Conservation (phyloP, 1,140 invertebrate species). For the Ceratoteleas bidentatus region DNA sequence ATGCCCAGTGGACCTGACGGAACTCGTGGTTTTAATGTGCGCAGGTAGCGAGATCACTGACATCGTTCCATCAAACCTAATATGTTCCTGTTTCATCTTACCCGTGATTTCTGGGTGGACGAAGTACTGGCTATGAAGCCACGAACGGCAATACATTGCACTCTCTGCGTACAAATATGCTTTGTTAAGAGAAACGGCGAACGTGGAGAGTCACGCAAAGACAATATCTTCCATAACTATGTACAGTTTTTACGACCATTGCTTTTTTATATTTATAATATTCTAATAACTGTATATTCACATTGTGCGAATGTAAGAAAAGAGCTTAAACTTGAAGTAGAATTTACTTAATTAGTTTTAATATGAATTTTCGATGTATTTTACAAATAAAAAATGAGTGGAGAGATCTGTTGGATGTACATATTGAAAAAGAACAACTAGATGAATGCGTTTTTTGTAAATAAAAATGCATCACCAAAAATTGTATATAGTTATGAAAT, state of each 20-base stretch:
- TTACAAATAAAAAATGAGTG: conserved; percentile 18
- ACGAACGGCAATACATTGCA: conserved; percentile 66
- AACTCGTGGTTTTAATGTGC: conserved; percentile 82
- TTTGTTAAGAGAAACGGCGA: not conserved
- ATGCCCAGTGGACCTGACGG: conserved; percentile 83
- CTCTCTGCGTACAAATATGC: conserved; percentile 9
- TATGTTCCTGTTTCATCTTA: conserved; percentile 71
- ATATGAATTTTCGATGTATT: conserved; percentile 25
- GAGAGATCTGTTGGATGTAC: not conserved
- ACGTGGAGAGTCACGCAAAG: conserved; percentile 7
- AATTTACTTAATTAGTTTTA: conserved; percentile 17
- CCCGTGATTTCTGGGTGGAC: conserved; percentile 56
- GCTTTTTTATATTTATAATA: conserved; percentile 27
- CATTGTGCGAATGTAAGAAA: not conserved
- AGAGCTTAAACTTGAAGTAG: conserved; percentile 18
- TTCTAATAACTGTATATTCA: conserved; percentile 3
- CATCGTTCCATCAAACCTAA: conserved; percentile 66
- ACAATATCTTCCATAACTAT: conserved; percentile 37
- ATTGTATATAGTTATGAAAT: conserved; percentile 44
- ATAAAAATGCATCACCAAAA: conserved; percentile 1
- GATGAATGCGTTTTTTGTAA: conserved; percentile 25
- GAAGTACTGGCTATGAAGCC: conserved; percentile 78
- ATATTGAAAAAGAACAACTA: conserved; percentile 13
- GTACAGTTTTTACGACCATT: conserved; percentile 36
- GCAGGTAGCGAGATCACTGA: conserved; percentile 80